phyloP scores from a whole-genome alignment of 2,113 vertebrate genomes.

The Erythrolamprus reginae region DNA sequence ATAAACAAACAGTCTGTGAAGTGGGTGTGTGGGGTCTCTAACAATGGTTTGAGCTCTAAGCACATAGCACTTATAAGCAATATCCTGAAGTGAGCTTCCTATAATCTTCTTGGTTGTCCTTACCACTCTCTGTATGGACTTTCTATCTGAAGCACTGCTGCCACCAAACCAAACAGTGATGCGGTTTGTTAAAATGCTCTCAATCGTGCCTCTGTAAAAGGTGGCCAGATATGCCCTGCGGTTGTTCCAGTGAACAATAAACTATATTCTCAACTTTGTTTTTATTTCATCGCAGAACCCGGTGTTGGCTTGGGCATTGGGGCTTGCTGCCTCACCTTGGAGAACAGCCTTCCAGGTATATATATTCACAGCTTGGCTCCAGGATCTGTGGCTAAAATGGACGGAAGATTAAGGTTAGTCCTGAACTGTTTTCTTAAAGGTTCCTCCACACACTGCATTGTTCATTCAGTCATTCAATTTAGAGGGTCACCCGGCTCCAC shows the following conservation, averaged over 20 bases:
- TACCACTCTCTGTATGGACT: too few relatives aligned
- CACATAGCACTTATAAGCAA: too few relatives aligned
- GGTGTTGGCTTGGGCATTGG: slow-evolving; percentile 91
- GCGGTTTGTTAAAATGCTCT: too few relatives aligned
- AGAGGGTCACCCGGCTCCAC: background rate
- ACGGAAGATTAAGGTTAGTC: slow-evolving; percentile 86
- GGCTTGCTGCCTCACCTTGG: slow-evolving; percentile 85
- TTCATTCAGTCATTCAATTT: background rate
- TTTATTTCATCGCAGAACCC: slow-evolving; percentile 72
- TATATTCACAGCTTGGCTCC: slow-evolving; percentile 94
- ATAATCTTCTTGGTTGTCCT: too few relatives aligned
- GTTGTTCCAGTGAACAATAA: slow-evolving; percentile 9
- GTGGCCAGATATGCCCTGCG: slow-evolving; percentile 6
- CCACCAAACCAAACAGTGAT: too few relatives aligned
- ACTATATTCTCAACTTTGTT: slow-evolving; percentile 2
- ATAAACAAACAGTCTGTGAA: too few relatives aligned
- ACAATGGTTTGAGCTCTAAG: too few relatives aligned
- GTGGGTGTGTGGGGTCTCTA: too few relatives aligned
- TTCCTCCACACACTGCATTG: accelerated
- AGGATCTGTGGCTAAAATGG: slow-evolving; percentile 94
- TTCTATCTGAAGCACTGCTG: too few relatives aligned
- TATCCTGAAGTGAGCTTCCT: too few relatives aligned
- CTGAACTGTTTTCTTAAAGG: background rate
- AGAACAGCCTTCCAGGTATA: slow-evolving; percentile 86
- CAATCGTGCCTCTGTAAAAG: too few relatives aligned